Evolutionary conservation across 2,113 vertebrate species (phyloP).

Genomic region (Pogona vitticeps): DNA sequence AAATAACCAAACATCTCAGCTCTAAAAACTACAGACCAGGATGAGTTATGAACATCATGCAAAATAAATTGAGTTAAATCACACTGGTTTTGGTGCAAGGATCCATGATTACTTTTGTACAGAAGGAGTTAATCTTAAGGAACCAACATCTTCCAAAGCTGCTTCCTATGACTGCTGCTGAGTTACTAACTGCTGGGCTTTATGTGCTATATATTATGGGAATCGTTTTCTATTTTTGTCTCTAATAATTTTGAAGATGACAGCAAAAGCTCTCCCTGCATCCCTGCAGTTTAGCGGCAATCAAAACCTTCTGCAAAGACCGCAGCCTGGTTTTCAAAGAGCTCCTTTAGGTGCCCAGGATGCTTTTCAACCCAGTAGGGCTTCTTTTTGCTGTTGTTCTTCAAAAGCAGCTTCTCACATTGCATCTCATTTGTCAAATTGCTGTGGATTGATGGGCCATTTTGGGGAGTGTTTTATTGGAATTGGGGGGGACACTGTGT

Average conservation of each 20-base stretch:
- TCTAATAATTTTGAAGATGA: conserved; percentile 27
- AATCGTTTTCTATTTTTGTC: conserved; percentile 32
- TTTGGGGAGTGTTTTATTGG: not conserved
- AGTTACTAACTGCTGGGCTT: conserved; percentile 19
- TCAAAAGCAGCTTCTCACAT: not conserved
- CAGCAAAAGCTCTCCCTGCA: conserved; percentile 16
- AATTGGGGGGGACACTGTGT: not conserved
- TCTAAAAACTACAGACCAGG: not conserved
- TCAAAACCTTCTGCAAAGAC: conserved; percentile 19
- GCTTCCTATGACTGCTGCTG: conserved; percentile 2
- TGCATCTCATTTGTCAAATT: not conserved
- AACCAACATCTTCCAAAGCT: not conserved
- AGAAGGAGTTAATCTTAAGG: not conserved
- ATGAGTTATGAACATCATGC: not conserved
- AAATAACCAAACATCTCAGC: not conserved
- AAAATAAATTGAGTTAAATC: conserved; percentile 36
- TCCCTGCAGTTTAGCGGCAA: not conserved
- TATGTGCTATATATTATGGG: conserved; percentile 17
- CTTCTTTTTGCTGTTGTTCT: not conserved
- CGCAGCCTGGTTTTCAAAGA: not conserved
- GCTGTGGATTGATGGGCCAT: not conserved
- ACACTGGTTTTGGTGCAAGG: not conserved
- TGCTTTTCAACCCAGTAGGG: not conserved
- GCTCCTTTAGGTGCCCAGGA: not conserved
- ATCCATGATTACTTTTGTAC: conserved; percentile 13